Evolutionary conservation across 2,888 invertebrate genomes (phyloP).

Genomic region (Protonemura montana): DNA sequence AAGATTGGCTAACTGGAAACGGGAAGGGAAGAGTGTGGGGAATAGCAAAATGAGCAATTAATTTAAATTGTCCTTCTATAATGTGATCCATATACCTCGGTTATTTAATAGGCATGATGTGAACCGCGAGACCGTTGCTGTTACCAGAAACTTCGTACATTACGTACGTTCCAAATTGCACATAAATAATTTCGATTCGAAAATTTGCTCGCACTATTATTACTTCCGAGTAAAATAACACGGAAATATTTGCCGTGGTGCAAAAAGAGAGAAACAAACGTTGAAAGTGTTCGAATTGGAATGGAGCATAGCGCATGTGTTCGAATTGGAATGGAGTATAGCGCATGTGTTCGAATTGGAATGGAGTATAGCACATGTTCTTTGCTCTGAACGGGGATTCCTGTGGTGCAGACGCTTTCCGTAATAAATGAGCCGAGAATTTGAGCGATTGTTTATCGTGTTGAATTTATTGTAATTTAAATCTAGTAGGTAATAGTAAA

Average conservation of each 20-base stretch:
- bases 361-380: not conserved
- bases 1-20: not conserved
- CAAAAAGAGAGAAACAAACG: not conserved
- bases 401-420: not conserved
- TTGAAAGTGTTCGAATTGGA: not conserved
- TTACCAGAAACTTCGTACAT: slow-evolving; percentile 30
- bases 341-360: not conserved
- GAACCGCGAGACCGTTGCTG: slow-evolving; percentile 3
- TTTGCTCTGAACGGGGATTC: not conserved
- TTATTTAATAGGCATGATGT: slow-evolving; percentile 22
- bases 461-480: not conserved
- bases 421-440: not conserved
- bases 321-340: not conserved
- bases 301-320: not conserved
- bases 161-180: not conserved
- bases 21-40: not conserved
- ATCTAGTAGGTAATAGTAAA: not conserved
- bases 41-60: slow-evolving; percentile 30
- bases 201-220: not conserved
- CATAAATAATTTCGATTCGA: slow-evolving; percentile 5
- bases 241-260: not conserved
- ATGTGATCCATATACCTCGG: slow-evolving; percentile 25
- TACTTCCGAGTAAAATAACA: not conserved
- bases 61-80: slow-evolving; percentile 33
- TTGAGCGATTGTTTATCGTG: not conserved